A percentile compares a stretch with the other conserved stretches of the same genome.
phyloP scores from a whole-genome alignment of 2,888 invertebrate species.

The Venusia cambrica region DNA sequence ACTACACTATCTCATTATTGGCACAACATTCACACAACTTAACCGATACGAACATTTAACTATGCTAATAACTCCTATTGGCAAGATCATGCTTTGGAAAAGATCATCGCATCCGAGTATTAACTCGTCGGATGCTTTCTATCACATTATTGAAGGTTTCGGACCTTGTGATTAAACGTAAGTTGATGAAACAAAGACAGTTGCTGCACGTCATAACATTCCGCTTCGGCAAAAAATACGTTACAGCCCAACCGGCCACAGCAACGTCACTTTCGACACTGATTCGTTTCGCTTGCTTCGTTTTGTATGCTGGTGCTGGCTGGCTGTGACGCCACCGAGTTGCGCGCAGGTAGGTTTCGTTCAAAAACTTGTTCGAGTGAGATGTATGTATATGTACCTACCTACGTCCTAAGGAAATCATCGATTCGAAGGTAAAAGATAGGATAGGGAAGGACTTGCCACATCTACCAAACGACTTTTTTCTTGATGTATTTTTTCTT shows the following conservation, averaged over 20 bases:
- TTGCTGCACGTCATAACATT: conserved; percentile 79
- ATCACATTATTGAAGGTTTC: conserved; percentile 64
- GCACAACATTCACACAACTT: conserved; percentile 79
- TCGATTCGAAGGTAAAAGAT: conserved; percentile 10
- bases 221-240: conserved; percentile 48
- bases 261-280: conserved; percentile 52
- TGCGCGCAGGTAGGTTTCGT: conserved; percentile 29
- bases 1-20: conserved; percentile 81
- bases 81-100: conserved; percentile 77
- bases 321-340: conserved; percentile 30
- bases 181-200: conserved; percentile 74
- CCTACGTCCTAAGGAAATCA: conserved; percentile 8
- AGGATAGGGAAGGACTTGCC: not conserved
- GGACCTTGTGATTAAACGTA: conserved; percentile 49
- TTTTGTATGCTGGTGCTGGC: conserved; percentile 27
- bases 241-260: conserved; percentile 39
- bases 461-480: conserved; percentile 36
- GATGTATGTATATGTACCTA: too few species aligned
- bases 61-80: conserved; percentile 74
- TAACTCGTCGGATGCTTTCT: conserved; percentile 44
- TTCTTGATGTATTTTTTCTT: conserved; percentile 38
- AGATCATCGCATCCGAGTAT: conserved; percentile 58
- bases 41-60: conserved; percentile 75
- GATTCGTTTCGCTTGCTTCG: conserved; percentile 32
- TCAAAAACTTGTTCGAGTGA: conserved; percentile 28